A percentile compares a stretch with the other conserved stretches of the same genome.
phyloP scores from a whole-genome alignment of 2,797 vertebrate species.

The Myotis vivesi region DNA sequence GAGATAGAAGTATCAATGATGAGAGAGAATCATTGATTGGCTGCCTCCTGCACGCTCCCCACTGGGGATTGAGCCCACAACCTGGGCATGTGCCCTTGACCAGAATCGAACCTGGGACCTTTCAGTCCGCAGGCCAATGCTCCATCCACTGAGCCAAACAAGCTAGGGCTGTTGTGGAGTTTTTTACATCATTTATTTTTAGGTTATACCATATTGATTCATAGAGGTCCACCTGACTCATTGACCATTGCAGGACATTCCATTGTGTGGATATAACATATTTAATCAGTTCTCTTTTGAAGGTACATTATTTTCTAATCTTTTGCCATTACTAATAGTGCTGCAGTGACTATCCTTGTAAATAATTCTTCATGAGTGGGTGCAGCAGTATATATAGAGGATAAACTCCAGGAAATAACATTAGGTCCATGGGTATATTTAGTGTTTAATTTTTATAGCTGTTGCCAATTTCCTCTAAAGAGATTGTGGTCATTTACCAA shows the following conservation, averaged over 20 bases:
- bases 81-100: no score
- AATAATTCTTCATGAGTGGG: background rate
- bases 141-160: no score
- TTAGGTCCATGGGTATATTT: background rate
- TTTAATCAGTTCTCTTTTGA: slow-evolving; percentile 15
- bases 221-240: background rate
- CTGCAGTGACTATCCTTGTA: background rate
- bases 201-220: background rate
- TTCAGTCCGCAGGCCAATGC: no score
- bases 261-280: background rate
- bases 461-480: background rate
- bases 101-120: no score
- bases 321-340: background rate
- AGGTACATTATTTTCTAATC: background rate
- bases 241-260: background rate
- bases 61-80: no score
- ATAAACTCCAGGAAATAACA: background rate
- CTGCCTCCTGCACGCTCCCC: no score
- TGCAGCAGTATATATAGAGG: background rate
- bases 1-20: no score
- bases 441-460: background rate
- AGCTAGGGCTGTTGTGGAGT: no score
- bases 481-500: background rate
- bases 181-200: background rate
- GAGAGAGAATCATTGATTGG: no score